phyloP scores from a whole-genome alignment of 2,888 invertebrate genomes.

The Hermodice carunculata region DNA sequence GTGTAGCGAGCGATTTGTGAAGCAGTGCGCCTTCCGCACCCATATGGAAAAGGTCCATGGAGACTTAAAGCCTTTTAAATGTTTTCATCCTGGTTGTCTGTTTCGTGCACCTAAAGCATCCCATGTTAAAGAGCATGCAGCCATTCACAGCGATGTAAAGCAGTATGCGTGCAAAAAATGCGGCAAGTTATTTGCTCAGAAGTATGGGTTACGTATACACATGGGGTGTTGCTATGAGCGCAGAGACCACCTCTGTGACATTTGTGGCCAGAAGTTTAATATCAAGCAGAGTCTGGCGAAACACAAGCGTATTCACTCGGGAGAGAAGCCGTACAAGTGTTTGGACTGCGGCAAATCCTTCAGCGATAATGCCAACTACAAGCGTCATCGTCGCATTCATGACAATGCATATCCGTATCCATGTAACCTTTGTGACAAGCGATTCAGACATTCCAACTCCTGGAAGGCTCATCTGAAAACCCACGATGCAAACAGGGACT shows the following conservation, averaged over 20 bases:
- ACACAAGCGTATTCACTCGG: conserved; percentile 46
- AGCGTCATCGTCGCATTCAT: conserved; percentile 53
- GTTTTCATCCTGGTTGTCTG: conserved; percentile 42
- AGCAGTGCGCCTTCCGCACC: conserved; percentile 37
- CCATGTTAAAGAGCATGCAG: conserved; percentile 45
- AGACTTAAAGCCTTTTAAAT: conserved; percentile 45
- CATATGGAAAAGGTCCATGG: conserved; percentile 42
- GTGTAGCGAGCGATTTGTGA: conserved; percentile 40
- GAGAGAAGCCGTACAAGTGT: conserved; percentile 51
- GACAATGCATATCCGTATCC: conserved; percentile 48
- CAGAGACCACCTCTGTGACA: conserved; percentile 48
- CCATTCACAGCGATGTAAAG: conserved; percentile 47
- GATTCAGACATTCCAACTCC: conserved; percentile 54
- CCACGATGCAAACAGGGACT: no score
- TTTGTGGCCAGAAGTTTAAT: conserved; percentile 52
- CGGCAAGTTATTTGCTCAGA: conserved; percentile 48
- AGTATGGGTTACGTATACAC: conserved; percentile 44
- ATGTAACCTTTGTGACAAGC: conserved; percentile 49
- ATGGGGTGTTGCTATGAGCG: conserved; percentile 44
- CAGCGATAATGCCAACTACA: conserved; percentile 52
- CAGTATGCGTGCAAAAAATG: conserved; percentile 47
- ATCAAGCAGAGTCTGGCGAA: conserved; percentile 43
- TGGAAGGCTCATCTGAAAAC: conserved; percentile 46
- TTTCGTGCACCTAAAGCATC: conserved; percentile 44
- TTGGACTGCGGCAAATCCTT: conserved; percentile 46